Conservation (phyloP, 2,888 invertebrate species). For the Philaethria dido region DNA sequence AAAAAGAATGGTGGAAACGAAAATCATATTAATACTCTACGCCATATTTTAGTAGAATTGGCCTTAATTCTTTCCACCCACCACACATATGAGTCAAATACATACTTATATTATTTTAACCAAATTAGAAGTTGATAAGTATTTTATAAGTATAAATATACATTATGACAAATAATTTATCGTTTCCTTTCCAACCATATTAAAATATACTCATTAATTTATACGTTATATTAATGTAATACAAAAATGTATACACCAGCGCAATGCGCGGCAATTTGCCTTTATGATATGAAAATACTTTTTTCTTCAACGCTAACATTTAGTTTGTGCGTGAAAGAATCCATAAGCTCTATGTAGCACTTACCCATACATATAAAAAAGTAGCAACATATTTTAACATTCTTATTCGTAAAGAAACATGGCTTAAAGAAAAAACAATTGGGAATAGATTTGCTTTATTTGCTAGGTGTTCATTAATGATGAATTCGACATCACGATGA, state of each 20-base stretch:
- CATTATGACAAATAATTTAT: not conserved
- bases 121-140: not conserved
- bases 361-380: not conserved
- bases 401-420: not conserved
- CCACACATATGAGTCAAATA: not conserved
- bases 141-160: not conserved
- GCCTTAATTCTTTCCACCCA: too few relatives aligned
- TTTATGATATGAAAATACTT: not conserved
- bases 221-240: not conserved
- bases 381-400: not conserved
- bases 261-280: not conserved
- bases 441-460: not conserved
- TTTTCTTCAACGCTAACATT: not conserved
- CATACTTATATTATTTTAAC: not conserved
- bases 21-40: too few relatives aligned
- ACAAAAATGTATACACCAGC: not conserved
- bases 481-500: conserved; percentile 60
- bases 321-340: not conserved
- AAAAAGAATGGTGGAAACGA: too few relatives aligned
- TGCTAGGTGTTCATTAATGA: conserved; percentile 26
- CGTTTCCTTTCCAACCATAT: not conserved
- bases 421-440: not conserved
- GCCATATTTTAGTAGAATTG: too few relatives aligned
- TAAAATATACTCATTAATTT: not conserved
- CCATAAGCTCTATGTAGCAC: not conserved